Percentiles rank a stretch among this genome's conserved stretches.
Evolutionary conservation across 1,140 invertebrate genomes (phyloP).

Genomic region (Brachionus koreanus): DNA sequence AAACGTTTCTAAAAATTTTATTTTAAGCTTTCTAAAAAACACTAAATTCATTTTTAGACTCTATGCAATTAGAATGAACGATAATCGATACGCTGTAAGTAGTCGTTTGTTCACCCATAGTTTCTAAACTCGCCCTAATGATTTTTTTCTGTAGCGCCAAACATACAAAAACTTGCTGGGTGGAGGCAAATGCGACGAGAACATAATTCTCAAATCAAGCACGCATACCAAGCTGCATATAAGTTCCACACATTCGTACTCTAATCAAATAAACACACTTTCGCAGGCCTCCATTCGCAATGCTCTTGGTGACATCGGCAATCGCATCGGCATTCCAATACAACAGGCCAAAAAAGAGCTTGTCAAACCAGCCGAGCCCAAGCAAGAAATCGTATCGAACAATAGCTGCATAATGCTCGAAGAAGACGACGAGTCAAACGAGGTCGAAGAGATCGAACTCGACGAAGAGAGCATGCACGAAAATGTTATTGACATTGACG

Average conservation of each 20-base stretch:
- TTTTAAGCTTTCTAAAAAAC: background rate
- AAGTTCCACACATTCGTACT: background rate
- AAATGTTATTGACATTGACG: conserved; percentile 67
- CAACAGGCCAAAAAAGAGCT: conserved; percentile 2
- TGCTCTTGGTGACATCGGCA: conserved; percentile 54
- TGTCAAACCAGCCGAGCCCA: background rate
- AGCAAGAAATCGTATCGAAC: background rate
- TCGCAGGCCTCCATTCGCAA: conserved; percentile 21
- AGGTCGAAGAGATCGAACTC: background rate
- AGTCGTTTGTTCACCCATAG: background rate
- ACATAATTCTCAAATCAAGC: background rate
- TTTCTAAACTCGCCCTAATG: background rate
- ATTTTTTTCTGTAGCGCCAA: background rate
- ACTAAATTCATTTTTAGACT: background rate
- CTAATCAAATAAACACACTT: background rate
- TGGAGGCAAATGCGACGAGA: background rate
- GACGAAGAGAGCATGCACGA: conserved; percentile 17
- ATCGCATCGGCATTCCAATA: conserved; percentile 26
- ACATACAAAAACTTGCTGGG: conserved; percentile 7
- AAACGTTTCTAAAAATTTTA: background rate
- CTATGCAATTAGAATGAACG: background rate
- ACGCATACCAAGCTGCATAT: background rate
- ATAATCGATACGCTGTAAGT: conserved; percentile 32
- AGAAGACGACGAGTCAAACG: conserved; percentile 16
- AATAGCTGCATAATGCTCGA: conserved; percentile 37